phyloP scores from a whole-genome alignment of 2,113 vertebrate species.

The Rhodinocichla rosea region DNA sequence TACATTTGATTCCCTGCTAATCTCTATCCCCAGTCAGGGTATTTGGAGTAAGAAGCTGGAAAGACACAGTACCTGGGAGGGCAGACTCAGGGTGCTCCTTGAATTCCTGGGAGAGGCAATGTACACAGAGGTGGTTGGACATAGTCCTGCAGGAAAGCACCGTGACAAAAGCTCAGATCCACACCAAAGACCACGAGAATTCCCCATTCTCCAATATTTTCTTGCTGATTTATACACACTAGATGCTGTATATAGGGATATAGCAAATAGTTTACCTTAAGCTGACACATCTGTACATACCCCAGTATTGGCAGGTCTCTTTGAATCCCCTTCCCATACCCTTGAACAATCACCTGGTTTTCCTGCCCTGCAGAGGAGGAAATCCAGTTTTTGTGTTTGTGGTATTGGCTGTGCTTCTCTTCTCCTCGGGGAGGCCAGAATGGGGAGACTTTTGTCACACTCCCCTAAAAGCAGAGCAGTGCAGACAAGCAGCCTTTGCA shows the following conservation, averaged over 20 bases:
- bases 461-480: background rate
- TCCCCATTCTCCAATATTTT: background rate
- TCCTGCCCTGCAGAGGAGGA: background rate
- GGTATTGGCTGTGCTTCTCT: background rate
- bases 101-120: background rate
- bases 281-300: background rate
- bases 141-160: background rate
- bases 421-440: background rate
- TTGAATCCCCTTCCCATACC: background rate
- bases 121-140: background rate
- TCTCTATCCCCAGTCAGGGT: background rate
- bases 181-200: background rate
- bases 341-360: background rate
- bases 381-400: background rate
- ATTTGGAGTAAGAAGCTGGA: background rate
- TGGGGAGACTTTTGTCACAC: background rate
- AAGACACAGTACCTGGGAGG: background rate
- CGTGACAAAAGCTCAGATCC: background rate
- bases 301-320: background rate
- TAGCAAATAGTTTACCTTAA: background rate
- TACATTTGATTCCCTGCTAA: background rate
- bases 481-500: background rate
- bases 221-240: background rate
- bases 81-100: fast-evolving
- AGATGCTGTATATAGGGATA: background rate